phyloP scores from a whole-genome alignment of 2,113 vertebrate species.

The Isichthys henryi region DNA sequence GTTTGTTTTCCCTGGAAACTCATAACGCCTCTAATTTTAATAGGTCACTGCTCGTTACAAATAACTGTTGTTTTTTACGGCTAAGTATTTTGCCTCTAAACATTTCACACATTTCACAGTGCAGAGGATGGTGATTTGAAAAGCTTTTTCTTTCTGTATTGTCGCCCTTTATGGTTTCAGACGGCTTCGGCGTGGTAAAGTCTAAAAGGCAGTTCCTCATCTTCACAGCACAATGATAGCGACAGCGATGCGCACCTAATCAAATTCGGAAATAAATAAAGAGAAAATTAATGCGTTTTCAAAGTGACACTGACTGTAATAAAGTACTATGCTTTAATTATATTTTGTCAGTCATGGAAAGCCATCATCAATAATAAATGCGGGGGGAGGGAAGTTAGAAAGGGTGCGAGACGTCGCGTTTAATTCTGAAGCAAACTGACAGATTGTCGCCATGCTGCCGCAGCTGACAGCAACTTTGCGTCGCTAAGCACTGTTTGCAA shows the following conservation, averaged over 20 bases:
- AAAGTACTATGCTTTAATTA: neutral
- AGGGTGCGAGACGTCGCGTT: neutral
- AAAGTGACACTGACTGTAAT: neutral
- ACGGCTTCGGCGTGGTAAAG: neutral
- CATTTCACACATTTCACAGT: neutral
- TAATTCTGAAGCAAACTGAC: constrained; percentile 35
- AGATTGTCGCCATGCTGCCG: constrained; percentile 43
- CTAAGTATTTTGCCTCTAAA: neutral
- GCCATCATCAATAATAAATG: neutral
- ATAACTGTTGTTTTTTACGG: neutral
- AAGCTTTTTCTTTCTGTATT: neutral
- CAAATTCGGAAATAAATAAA: neutral
- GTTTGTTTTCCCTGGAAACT: constrained; percentile 19
- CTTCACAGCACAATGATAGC: neutral
- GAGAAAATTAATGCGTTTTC: neutral
- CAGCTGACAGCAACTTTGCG: constrained; percentile 39
- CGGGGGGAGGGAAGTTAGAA: neutral
- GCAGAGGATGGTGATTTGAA: neutral
- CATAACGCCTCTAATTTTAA: constrained; percentile 19
- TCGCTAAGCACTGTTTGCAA: constrained; percentile 45
- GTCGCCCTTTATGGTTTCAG: neutral
- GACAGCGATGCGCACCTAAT: neutral
- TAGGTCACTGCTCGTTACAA: neutral
- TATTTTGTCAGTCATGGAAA: neutral
- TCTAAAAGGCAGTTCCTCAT: neutral